These are phyloP conservation scores for Aphaenogaster ashmeadi DNA, from an alignment of 1,140 invertebrate genomes.

Conservation along the genomic window DNA sequence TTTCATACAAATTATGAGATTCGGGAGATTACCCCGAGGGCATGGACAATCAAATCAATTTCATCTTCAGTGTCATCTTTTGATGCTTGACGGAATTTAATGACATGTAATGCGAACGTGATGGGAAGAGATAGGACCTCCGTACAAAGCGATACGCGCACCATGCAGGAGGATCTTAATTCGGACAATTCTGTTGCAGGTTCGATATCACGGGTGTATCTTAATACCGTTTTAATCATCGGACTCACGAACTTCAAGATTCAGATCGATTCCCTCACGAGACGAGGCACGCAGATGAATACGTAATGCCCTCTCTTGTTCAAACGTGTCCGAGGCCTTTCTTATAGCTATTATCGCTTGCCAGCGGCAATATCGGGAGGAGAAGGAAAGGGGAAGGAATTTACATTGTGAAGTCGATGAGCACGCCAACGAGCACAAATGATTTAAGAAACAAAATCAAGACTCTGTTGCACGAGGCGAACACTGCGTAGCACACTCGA, in stretches of 20 bases:
- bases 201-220: constrained; percentile 53
- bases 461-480: too few species aligned
- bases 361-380: neutral
- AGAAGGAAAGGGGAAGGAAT: neutral
- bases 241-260: constrained; percentile 31
- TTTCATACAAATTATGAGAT: constrained; percentile 28
- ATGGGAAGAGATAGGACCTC: neutral
- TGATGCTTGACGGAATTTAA: neutral
- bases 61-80: neutral
- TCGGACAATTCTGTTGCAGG: neutral
- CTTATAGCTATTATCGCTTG: neutral
- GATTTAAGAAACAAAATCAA: constrained; percentile 8
- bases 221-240: constrained; percentile 58
- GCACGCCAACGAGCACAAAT: neutral
- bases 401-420: neutral
- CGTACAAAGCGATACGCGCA: neutral
- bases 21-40: constrained; percentile 17
- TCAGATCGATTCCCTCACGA: neutral
- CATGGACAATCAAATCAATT: constrained; percentile 13
- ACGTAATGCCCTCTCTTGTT: constrained; percentile 43
- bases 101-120: neutral
- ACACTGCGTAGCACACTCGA: neutral
- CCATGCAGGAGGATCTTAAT: constrained; percentile 37
- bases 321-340: constrained; percentile 5
- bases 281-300: constrained; percentile 55